phyloP scores from a whole-genome alignment of 2,797 vertebrate species.

The Coregonus sp. region DNA sequence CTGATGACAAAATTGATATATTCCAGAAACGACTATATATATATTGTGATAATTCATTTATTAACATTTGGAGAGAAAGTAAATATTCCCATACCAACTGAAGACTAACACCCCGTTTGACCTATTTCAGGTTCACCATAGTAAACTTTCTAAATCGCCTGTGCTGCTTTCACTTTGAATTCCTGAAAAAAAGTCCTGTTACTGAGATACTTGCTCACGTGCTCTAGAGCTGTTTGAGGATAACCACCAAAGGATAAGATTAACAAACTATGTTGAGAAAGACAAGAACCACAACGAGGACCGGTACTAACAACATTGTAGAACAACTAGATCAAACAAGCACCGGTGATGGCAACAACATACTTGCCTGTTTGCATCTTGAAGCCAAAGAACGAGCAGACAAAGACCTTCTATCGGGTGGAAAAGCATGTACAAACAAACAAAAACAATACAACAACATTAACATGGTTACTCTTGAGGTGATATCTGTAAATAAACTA shows the following conservation, averaged over 20 bases:
- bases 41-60: slow-evolving; percentile 9
- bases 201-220: slow-evolving; percentile 90
- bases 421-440: slow-evolving; percentile 77
- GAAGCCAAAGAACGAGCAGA: slow-evolving; percentile 69
- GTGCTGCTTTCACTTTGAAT: slow-evolving; percentile 97
- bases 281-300: slow-evolving; percentile 61
- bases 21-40: neutral
- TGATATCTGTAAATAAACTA: slow-evolving; percentile 89
- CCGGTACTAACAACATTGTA: slow-evolving; percentile 87
- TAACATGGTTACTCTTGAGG: slow-evolving; percentile 78
- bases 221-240: slow-evolving; percentile 87
- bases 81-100: slow-evolving; percentile 49
- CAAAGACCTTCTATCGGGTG: slow-evolving; percentile 62
- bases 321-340: slow-evolving; percentile 75
- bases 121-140: slow-evolving; percentile 97
- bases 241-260: slow-evolving; percentile 85
- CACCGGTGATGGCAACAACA: slow-evolving; percentile 73
- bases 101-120: slow-evolving; percentile 88
- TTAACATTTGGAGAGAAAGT: slow-evolving; percentile 13
- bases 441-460: slow-evolving; percentile 61
- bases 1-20: neutral
- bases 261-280: slow-evolving; percentile 82
- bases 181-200: slow-evolving; percentile 82
- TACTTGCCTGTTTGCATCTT: slow-evolving; percentile 82
- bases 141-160: slow-evolving; percentile 91